Base-by-base conservation (phyloP, 1,140 invertebrate species). In the Panagrolaimus sp. region DNA sequence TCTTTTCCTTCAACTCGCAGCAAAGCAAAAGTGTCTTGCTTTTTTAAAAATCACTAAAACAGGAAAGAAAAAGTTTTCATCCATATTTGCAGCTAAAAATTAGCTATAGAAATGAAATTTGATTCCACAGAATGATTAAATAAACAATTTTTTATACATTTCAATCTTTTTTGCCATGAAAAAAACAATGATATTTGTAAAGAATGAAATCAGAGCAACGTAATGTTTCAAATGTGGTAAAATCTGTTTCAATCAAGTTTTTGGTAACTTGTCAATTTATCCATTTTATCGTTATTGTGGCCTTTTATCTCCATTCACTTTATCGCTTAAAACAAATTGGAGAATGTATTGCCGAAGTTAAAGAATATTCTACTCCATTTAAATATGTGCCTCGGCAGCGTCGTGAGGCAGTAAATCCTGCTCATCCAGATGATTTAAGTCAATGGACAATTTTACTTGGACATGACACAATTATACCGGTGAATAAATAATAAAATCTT, bases 391-490 rank as follows among this genome's bases (percentile, higher is more conserved):
- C 32, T 14, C 24, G 44, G 26, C 55, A 63, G 17, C 58, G 47
- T 9, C 24, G 48, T 0, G 67, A 55, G 4, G 52, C 43, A 17
- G 46, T 43, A 8, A 48, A n/a, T 10, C 32, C 52, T n/a, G 14
- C 28, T 68, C 17, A 68, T 68, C 15, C 21, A 10, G 70, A 71
- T 7, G 73, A 82, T 28, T 48, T 80, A 14, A 76, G 73, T 52
- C 70, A 82, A 38, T 82, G 80, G 71, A 80, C 80, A 9, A 67
- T 82, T 26, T 75, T 82, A n/a, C 65, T 82, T 26, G 80, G 80
- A 17, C 69, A 82, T 26, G 79, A 82, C n/a, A 83, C 80, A 6
- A 82, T 82, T 21, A 83, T 82, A 66, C 80, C 80, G 14, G 79
- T 83, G 28, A 68, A 64, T 45, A 6, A 26, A 1, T 26, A 73